phyloP scores from a whole-genome alignment of 30 jellyfish, hydroid and myxozoan genomes.

The Pseudorhiza aurosa region DNA sequence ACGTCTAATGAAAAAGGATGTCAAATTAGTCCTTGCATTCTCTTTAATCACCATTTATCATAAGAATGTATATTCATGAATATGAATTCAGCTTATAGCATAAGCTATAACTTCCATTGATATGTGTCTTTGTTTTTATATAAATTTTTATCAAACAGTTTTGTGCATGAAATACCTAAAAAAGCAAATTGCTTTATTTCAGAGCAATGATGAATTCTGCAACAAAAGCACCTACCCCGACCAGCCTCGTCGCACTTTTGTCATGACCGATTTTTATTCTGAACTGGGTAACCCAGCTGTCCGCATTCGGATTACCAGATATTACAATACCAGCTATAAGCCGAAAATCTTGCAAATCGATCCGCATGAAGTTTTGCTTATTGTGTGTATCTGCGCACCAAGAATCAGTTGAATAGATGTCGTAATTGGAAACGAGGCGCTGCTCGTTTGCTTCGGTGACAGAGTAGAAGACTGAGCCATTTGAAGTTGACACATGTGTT shows the following conservation, averaged over 20 bases:
- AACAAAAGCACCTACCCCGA: constrained; percentile 11
- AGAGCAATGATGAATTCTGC: too few relatives aligned
- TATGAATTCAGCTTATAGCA: too few relatives aligned
- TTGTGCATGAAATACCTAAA: too few relatives aligned
- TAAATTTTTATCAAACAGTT: too few relatives aligned
- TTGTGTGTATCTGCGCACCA: constrained; percentile 25
- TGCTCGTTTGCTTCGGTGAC: background rate
- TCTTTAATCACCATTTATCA: too few relatives aligned
- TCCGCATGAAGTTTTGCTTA: background rate
- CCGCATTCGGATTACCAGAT: constrained; percentile 45
- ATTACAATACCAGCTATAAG: constrained; percentile 17
- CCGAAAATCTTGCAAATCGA: constrained; percentile 9
- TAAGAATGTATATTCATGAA: too few relatives aligned
- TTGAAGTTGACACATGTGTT: background rate
- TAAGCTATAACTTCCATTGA: too few relatives aligned
- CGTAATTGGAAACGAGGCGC: background rate
- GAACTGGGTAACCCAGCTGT: constrained; percentile 38
- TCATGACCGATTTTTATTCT: constrained; percentile 13
- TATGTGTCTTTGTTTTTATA: too few relatives aligned
- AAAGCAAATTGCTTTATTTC: too few relatives aligned
- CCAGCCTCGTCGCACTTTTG: background rate
- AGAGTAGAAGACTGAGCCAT: background rate
- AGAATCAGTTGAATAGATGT: constrained; percentile 11
- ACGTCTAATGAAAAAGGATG: too few relatives aligned
- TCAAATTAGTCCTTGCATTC: too few relatives aligned